A percentile compares a stretch with the other conserved stretches of the same genome.
phyloP scores from a whole-genome alignment of 2,888 invertebrate species.

The Erebia ligea region DNA sequence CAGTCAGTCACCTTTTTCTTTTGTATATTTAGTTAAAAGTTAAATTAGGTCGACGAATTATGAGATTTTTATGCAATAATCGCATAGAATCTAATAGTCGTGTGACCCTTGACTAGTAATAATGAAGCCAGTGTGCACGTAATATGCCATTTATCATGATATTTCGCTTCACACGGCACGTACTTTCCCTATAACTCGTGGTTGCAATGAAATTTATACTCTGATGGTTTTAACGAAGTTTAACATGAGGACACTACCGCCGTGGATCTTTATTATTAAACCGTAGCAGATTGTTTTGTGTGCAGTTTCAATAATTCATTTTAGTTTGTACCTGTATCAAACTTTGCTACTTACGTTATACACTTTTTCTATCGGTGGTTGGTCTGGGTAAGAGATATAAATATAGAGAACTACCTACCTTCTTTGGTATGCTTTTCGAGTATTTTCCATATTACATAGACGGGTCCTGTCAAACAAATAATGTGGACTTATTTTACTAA shows the following conservation, averaged over 20 bases:
- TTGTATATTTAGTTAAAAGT: too few relatives aligned
- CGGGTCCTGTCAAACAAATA: too few relatives aligned
- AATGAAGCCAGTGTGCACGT: constrained; percentile 6
- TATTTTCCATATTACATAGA: too few relatives aligned
- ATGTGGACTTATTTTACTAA: too few relatives aligned
- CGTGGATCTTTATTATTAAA: not conserved
- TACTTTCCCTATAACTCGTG: constrained; percentile 20
- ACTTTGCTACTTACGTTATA: too few relatives aligned
- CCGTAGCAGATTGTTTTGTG: constrained; percentile 4
- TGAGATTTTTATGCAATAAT: too few relatives aligned
- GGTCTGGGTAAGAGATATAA: too few relatives aligned
- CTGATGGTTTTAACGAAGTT: not conserved
- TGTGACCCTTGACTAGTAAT: not conserved
- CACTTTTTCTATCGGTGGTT: too few relatives aligned
- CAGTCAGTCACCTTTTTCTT: too few relatives aligned
- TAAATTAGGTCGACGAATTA: not conserved
- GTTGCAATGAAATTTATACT: constrained; percentile 20
- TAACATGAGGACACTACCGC: not conserved
- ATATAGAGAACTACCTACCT: too few relatives aligned
- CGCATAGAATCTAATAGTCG: not conserved
- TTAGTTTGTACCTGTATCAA: not conserved
- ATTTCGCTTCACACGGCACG: constrained; percentile 16
- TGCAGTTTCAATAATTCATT: not conserved
- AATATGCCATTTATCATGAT: constrained; percentile 17
- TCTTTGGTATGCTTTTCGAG: too few relatives aligned